Evolutionary conservation across 2,797 vertebrate genomes (phyloP).

Genomic region (Ispidina picta): DNA sequence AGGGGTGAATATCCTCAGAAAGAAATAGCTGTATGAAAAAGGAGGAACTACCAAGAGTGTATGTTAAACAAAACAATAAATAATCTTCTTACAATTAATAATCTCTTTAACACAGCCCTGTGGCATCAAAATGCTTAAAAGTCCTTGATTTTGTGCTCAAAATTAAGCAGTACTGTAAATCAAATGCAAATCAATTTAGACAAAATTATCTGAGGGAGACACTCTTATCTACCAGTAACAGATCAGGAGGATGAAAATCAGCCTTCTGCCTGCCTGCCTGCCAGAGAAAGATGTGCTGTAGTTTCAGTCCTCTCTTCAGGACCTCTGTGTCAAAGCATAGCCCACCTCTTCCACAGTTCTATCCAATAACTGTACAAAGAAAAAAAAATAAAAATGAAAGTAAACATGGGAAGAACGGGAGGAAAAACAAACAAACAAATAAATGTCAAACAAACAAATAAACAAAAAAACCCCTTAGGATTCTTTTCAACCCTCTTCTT

Average conservation of each 20-base stretch:
- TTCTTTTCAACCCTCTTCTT: not conserved
- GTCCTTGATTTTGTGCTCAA: not conserved
- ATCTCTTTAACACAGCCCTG: not conserved
- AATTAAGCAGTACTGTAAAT: not conserved
- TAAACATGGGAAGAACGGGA: not conserved
- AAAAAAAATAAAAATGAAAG: not conserved
- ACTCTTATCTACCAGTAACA: not conserved
- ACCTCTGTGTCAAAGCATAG: not conserved
- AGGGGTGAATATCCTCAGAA: not conserved
- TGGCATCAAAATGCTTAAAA: not conserved
- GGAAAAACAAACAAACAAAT: not conserved
- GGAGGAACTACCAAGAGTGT: not conserved
- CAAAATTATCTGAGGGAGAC: not conserved
- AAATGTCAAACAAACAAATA: not conserved
- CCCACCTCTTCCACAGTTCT: not conserved
- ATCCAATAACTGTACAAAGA: not conserved
- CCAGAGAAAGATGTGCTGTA: not conserved
- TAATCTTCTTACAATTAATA: not conserved
- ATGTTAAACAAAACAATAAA: not conserved
- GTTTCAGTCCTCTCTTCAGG: not conserved
- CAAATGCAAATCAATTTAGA: not conserved
- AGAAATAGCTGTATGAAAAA: not conserved
- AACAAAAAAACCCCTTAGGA: fast-evolving
- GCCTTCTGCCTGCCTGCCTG: not conserved
- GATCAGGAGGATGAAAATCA: not conserved